Percentiles rank a stretch among this genome's conserved stretches.
Conservation (phyloP, 2,797 vertebrate species). For the Brotula barbata region DNA sequence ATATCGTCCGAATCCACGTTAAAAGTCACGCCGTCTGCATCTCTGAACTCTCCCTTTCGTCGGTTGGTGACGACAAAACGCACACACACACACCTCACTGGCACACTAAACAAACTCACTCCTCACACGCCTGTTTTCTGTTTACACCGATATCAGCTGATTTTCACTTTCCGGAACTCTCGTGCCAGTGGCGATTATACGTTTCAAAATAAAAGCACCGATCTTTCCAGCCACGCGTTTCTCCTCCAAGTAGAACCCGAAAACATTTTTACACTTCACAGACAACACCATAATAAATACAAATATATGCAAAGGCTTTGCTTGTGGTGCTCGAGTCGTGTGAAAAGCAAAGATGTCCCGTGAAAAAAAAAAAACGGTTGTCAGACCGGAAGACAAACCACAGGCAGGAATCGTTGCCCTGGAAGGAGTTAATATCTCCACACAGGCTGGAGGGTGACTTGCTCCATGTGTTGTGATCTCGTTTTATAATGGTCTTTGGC, state of each 20-base stretch:
- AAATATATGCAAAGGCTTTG: fast-evolving
- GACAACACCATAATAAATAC: fast-evolving
- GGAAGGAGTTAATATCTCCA: slow-evolving; percentile 39
- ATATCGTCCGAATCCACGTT: slow-evolving; percentile 9
- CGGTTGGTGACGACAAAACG: no score
- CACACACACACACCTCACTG: no score
- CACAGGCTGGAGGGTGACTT: not conserved
- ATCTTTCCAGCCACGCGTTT: not conserved
- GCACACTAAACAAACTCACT: not conserved
- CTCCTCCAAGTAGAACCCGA: not conserved
- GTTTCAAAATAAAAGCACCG: slow-evolving; percentile 62
- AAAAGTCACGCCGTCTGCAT: slow-evolving; percentile 1
- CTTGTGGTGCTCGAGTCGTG: fast-evolving
- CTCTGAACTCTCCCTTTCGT: not conserved
- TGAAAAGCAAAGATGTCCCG: no score
- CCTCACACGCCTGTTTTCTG: slow-evolving; percentile 33
- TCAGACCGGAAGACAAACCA: slow-evolving; percentile 30
- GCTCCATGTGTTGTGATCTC: no score
- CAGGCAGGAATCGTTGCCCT: not conserved
- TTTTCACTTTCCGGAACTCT: slow-evolving; percentile 1
- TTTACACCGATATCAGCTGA: slow-evolving; percentile 73
- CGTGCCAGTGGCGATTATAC: no score
- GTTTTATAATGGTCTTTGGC: no score
- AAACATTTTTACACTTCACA: fast-evolving
- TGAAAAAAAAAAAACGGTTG: no score